These are phyloP conservation scores for Scytalopus superciliaris DNA, from an alignment of 2,113 vertebrate genomes.

Conservation along the genomic window DNA sequence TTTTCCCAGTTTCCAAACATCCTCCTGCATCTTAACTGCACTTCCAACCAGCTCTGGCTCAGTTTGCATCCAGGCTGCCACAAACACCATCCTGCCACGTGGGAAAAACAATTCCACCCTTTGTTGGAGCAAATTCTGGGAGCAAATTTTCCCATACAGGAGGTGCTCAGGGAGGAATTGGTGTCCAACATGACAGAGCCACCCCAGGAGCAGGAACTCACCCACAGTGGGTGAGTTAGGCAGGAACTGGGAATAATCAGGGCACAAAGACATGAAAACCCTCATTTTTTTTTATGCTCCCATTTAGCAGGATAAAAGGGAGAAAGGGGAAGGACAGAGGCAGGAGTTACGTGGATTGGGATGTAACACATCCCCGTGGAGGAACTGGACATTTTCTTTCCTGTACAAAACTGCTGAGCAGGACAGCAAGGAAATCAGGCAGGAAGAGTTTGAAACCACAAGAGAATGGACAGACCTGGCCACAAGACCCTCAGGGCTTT, in stretches of 20 bases:
- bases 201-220: neutral
- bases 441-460: neutral
- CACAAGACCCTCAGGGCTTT: neutral
- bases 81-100: neutral
- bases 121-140: neutral
- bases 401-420: neutral
- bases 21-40: neutral
- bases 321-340: neutral
- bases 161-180: neutral
- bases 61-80: neutral
- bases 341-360: neutral
- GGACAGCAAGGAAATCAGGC: neutral
- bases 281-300: neutral
- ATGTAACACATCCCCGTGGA: neutral
- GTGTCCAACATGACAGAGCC: neutral
- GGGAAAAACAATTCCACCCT: constrained; percentile 1
- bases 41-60: neutral
- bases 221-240: neutral
- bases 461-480: neutral
- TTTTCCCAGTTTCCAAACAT: neutral
- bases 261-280: neutral
- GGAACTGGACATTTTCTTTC: neutral
- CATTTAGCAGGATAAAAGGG: neutral
- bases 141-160: neutral
- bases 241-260: neutral